A percentile compares a stretch with the other conserved stretches of the same genome.
phyloP scores from a whole-genome alignment of 2,888 invertebrate genomes.

The Theodoxus fluviatilis region DNA sequence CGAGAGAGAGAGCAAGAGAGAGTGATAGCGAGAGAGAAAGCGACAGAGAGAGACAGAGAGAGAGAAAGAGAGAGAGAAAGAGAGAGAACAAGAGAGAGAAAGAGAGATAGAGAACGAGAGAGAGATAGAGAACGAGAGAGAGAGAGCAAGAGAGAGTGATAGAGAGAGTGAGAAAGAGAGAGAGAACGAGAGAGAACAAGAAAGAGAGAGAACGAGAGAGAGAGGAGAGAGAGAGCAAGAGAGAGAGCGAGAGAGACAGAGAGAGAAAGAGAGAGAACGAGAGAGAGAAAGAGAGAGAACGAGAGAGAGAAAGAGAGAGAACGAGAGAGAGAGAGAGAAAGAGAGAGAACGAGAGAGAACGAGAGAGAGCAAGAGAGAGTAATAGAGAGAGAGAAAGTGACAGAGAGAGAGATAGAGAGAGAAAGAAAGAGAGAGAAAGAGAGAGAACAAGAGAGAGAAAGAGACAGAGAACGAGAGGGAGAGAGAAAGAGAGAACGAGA shows the following conservation, averaged over 20 bases:
- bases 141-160: constrained; percentile 11
- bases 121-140: constrained; percentile 19
- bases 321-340: constrained; percentile 7
- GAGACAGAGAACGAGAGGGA: too few relatives aligned
- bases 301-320: constrained; percentile 10
- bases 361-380: not conserved
- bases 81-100: too few relatives aligned
- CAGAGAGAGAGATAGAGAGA: constrained; percentile 9
- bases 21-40: too few relatives aligned
- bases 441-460: not conserved
- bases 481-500: not conserved
- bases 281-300: not conserved
- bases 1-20: constrained; percentile 3
- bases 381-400: too few relatives aligned
- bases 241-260: not conserved
- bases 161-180: not conserved
- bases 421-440: constrained; percentile 16
- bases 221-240: not conserved
- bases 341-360: constrained; percentile 6
- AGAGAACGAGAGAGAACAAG: too few relatives aligned
- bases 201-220: not conserved
- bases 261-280: not conserved
- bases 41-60: too few relatives aligned
- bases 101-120: too few relatives aligned
- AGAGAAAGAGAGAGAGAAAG: too few relatives aligned